Conservation (phyloP, 1,140 invertebrate species). For the Drosophila gunungcola region DNA sequence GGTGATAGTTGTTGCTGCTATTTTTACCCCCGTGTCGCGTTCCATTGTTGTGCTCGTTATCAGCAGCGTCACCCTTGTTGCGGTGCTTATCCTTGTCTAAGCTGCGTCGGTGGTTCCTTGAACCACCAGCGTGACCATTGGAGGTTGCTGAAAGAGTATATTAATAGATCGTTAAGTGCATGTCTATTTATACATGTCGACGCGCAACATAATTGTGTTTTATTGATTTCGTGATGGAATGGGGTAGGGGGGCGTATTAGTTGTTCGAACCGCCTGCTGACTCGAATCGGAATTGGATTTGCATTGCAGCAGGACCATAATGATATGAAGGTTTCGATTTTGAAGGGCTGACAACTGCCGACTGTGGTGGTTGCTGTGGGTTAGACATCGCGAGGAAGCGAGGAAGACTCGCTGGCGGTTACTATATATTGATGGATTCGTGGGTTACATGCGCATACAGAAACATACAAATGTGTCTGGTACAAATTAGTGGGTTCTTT, state of each 20-base stretch:
- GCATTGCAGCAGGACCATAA: slow-evolving; percentile 17
- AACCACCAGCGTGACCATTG: slow-evolving; percentile 76
- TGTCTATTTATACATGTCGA: background rate
- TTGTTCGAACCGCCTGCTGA: slow-evolving; percentile 14
- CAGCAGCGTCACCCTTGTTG: slow-evolving; percentile 60
- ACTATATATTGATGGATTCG: slow-evolving; percentile 8
- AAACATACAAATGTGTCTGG: slow-evolving; percentile 33
- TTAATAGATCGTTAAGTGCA: slow-evolving; percentile 9
- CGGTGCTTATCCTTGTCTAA: slow-evolving; percentile 82
- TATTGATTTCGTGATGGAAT: slow-evolving; percentile 40
- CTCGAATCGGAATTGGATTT: slow-evolving; percentile 8
- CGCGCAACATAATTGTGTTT: slow-evolving; percentile 23
- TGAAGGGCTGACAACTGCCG: slow-evolving; percentile 16
- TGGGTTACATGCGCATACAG: slow-evolving; percentile 44
- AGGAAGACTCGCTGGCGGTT: slow-evolving; percentile 10
- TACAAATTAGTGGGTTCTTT: slow-evolving; percentile 26
- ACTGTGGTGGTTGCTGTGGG: slow-evolving; percentile 35
- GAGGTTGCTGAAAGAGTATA: slow-evolving; percentile 60
- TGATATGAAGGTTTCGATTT: slow-evolving; percentile 35
- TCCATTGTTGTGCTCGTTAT: slow-evolving; percentile 69
- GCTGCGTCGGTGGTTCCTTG: slow-evolving; percentile 79
- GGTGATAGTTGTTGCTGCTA: slow-evolving; percentile 57
- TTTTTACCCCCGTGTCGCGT: slow-evolving; percentile 59
- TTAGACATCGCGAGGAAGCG: slow-evolving; percentile 17
- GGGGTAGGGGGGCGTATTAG: slow-evolving; percentile 16